Conservation (phyloP, 2,113 vertebrate species). For the Castor canadensis region DNA sequence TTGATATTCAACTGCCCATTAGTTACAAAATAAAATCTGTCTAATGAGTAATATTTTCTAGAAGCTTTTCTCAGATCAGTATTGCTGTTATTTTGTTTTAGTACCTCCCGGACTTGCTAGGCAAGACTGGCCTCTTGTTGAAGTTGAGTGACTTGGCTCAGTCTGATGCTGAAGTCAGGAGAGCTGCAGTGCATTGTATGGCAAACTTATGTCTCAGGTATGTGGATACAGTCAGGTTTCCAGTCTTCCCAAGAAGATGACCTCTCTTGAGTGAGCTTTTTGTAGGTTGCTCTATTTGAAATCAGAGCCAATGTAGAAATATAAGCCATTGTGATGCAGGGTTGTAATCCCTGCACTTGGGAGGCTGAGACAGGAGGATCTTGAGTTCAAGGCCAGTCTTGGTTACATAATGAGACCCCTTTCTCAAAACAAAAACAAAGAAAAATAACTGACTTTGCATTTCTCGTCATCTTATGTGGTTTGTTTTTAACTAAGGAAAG, state of each 20-base stretch:
- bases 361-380: background rate
- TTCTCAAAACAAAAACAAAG: background rate
- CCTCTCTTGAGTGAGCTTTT: background rate
- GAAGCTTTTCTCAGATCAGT: background rate
- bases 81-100: conserved; percentile 77
- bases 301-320: conserved; percentile 24
- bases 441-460: background rate
- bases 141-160: conserved; percentile 86
- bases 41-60: background rate
- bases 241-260: background rate
- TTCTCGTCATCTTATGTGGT: background rate
- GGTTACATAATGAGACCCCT: background rate
- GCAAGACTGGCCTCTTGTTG: conserved; percentile 88
- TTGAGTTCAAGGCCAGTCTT: background rate
- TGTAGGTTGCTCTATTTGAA: background rate
- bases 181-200: conserved; percentile 91
- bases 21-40: background rate
- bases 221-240: background rate
- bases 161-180: conserved; percentile 88
- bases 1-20: background rate
- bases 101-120: conserved; percentile 90
- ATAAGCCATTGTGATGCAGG: background rate
- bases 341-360: background rate
- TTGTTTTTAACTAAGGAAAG: conserved; percentile 49
- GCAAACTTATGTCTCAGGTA: conserved; percentile 96